A percentile compares a stretch with the other conserved stretches of the same genome.
Evolutionary conservation across 2,113 vertebrate genomes (phyloP).

Genomic region (Neolamprologus falcicula): DNA sequence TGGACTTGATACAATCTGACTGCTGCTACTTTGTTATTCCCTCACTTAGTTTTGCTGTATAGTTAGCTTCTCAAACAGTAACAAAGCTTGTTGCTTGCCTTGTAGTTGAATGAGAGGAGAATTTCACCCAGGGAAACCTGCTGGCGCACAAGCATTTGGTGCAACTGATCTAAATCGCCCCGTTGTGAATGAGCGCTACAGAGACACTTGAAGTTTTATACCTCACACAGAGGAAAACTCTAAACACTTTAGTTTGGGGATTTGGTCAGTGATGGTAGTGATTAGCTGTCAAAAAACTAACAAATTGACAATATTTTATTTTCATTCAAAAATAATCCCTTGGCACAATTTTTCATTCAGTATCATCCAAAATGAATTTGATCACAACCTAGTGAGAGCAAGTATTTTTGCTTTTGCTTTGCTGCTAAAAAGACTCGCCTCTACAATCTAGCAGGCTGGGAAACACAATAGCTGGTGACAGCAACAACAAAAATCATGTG

Average conservation of each 20-base stretch:
- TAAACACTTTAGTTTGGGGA: neutral
- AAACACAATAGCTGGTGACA: neutral
- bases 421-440: neutral
- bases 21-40: constrained; percentile 53
- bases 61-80: constrained; percentile 52
- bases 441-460: neutral
- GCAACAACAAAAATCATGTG: neutral
- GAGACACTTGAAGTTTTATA: constrained; percentile 23
- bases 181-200: constrained; percentile 9
- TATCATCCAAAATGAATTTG: neutral
- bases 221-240: constrained; percentile 19
- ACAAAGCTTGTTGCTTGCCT: constrained; percentile 49
- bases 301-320: neutral
- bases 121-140: constrained; percentile 34
- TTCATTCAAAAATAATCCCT: neutral
- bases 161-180: constrained; percentile 43
- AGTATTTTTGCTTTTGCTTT: neutral
- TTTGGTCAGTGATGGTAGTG: neutral
- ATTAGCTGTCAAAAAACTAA: neutral
- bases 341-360: neutral
- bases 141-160: constrained; percentile 27
- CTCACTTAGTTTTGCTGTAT: constrained; percentile 37
- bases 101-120: constrained; percentile 27
- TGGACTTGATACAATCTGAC: constrained; percentile 56
- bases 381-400: neutral